Evolutionary conservation across 2,797 vertebrate species (phyloP), one percentile per base, ranked within the genome.

Genomic region (Sarcophilus harrisii): DNA sequence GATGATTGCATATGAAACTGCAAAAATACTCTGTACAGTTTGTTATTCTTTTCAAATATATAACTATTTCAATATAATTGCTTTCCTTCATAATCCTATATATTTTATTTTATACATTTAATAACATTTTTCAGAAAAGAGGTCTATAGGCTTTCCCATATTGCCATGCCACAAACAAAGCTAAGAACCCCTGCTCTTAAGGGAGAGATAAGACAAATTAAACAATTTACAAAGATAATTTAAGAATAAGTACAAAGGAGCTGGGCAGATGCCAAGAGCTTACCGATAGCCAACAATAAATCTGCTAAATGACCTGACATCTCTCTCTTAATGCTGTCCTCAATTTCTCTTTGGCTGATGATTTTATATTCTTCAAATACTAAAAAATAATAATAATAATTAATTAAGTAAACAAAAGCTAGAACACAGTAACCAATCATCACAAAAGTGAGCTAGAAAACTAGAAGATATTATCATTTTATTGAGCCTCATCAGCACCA

Each of bases 251-350:
- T 10, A 5, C 49, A 92, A 94, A 96, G 52, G 11, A 60, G 32
- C 24, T 91, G n/a, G 27, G 62, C 16, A 73, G n/a, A 73, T 38
- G 62, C 62, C 57, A 14, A 30, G n/a, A 45, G 38, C 97, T 98
- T 98, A 99, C 99, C 99, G 62, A 99, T 98, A 52, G 99, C 99
- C 96, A 99, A 98, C 0, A 99, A 98, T 1, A 99, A 97, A 12
- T 99, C 96, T 98, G 99, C 98, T 96, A 99, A 98, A 94, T 98
- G 54, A 52, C 99, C 99, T 29, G 99, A 99, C 98, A 99, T 99
- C 98, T 99, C 99, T 14, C 98, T 98, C 97, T 99, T 98, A 58
- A 99, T 99, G 98, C 99, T 99, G 91, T 99, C 98, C 98, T 99
- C 99, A 89, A 99, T 98, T 93, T 98, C 99, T 98, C 99, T 99